Evolutionary conservation across 2,888 invertebrate genomes (phyloP), one percentile per base, ranked within the genome.

Genomic region (Andrena fulva): DNA sequence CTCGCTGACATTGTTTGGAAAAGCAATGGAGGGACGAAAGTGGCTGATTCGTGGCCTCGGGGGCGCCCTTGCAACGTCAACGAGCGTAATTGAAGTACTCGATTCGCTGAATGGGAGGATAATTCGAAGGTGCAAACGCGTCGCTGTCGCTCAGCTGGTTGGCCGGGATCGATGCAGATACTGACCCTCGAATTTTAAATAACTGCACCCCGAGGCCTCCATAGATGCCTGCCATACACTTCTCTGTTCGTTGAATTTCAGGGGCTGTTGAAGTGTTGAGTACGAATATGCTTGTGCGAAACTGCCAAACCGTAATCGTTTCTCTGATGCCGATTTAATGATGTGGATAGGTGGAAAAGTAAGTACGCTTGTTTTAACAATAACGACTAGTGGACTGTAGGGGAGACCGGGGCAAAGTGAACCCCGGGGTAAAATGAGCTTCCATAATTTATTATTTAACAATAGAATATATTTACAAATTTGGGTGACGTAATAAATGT

Each of bases 61-160:
- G 33, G 52, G 20, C 10, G 6, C n/a, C 24, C 52, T 70, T 31
- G 16, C 35, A 6, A 33, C 68, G 75, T 66, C 75, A 66, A 70
- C n/a, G 35, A 48, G 35, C 63, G 33, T 66, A 75, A 79, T 75
- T 52, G 75, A 75, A 16, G 20, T 64, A 64, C 64, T 79, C 64
- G 68, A 52, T 54, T 64, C 59, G 24, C 24, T 52, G 69, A 59
- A 75, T 27, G 64, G 56, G 7, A n/a, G 4, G 67, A 33, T 59
- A 33, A 64, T 68, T 50, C 33, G 29, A 29, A 67, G 74, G 77
- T 60, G 73, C 31, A 52, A 77, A 68, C 5, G n/a, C 33, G 63
- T 16, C 56, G n/a, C 1, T 20, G 50, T 33, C 29, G 42, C 3
- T 24, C 54, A 20, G 54, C 56, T 20, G 5, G 12, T 10, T 6